Conservation (phyloP, 2,113 vertebrate genomes). For the Sciurus niger region DNA sequence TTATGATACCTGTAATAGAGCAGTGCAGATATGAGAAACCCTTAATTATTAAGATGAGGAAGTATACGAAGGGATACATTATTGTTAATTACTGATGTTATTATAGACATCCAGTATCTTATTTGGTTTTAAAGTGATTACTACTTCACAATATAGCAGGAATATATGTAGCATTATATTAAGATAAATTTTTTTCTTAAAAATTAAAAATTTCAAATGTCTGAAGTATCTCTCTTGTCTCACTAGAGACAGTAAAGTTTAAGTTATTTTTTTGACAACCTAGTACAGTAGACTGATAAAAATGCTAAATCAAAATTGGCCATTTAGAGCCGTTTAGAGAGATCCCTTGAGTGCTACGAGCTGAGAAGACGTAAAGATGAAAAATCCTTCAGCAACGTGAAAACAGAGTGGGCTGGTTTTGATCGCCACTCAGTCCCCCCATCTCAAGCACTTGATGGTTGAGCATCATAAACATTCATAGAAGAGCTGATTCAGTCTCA, state of each 20-base stretch:
- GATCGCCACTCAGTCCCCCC: fast-evolving
- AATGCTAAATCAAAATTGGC: background rate
- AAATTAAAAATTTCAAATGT: background rate
- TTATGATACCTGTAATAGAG: background rate
- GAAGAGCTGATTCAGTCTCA: background rate
- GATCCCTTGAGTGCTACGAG: background rate
- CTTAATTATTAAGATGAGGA: background rate
- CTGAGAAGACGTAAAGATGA: background rate
- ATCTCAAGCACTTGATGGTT: background rate
- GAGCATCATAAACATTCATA: background rate
- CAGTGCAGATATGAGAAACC: background rate
- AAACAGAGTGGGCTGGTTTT: background rate
- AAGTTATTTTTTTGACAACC: background rate
- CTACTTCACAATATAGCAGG: background rate
- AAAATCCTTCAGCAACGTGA: background rate
- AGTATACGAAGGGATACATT: background rate
- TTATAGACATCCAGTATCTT: background rate
- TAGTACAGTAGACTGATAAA: background rate
- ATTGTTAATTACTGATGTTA: background rate
- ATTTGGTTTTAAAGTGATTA: background rate
- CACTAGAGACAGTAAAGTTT: background rate
- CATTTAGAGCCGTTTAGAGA: background rate
- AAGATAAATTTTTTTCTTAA: background rate
- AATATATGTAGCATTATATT: background rate
- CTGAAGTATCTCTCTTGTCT: background rate